Conservation (phyloP, 2,113 vertebrate genomes). For the Notothenia coriiceps region DNA sequence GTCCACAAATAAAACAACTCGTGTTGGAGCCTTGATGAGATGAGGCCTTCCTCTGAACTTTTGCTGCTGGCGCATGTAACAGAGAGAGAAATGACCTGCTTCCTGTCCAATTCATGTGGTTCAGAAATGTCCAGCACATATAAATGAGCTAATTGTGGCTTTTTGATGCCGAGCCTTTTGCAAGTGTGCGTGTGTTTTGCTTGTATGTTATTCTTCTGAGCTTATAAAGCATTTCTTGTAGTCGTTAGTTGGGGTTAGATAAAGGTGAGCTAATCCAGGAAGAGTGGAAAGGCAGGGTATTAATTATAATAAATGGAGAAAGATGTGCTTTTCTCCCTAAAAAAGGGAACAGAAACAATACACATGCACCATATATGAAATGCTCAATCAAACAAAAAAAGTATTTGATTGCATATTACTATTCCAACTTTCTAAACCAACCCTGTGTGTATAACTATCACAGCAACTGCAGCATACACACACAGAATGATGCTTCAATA, state of each 20-base stretch:
- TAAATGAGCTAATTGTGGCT: slow-evolving; percentile 84
- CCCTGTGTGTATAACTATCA: not conserved
- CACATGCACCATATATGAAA: slow-evolving; percentile 37
- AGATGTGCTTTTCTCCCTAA: slow-evolving; percentile 79
- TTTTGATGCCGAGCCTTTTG: slow-evolving; percentile 82
- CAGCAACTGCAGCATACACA: not conserved
- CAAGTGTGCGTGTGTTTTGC: slow-evolving; percentile 34
- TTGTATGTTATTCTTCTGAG: slow-evolving; percentile 78
- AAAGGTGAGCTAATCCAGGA: slow-evolving; percentile 83
- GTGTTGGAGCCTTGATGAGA: slow-evolving; percentile 45
- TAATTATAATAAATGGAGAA: slow-evolving; percentile 92
- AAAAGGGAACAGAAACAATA: slow-evolving; percentile 59
- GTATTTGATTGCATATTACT: not conserved
- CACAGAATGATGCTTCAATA: slow-evolving; percentile 17
- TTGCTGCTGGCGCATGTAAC: slow-evolving; percentile 49
- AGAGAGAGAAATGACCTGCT: slow-evolving; percentile 80
- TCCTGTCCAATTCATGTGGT: slow-evolving; percentile 82
- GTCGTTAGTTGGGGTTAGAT: slow-evolving; percentile 78
- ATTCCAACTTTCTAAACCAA: not conserved
- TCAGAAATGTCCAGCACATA: slow-evolving; percentile 80
- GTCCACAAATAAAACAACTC: slow-evolving; percentile 18
- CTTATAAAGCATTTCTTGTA: slow-evolving; percentile 78
- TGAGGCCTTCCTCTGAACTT: slow-evolving; percentile 70
- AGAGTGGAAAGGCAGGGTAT: slow-evolving; percentile 85
- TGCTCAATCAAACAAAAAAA: slow-evolving; percentile 8